Evolutionary conservation across 2,888 invertebrate species (phyloP).

Genomic region (Pristionchus entomophagus): DNA sequence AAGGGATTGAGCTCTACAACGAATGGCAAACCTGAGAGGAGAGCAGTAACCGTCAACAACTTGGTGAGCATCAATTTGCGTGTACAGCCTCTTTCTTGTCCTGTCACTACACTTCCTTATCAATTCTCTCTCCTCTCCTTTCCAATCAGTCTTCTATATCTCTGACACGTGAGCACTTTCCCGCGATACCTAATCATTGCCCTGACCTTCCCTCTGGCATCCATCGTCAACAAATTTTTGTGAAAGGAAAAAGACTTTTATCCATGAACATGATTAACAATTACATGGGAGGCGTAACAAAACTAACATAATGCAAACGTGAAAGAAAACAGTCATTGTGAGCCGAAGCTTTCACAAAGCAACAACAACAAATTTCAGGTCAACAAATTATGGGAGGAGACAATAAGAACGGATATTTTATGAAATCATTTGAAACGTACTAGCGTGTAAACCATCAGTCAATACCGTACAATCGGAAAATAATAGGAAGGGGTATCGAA

Average conservation of each 20-base stretch:
- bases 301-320: slow-evolving; percentile 40
- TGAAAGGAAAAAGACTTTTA: slow-evolving; percentile 37
- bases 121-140: not conserved
- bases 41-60: not conserved
- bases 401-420: not conserved
- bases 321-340: slow-evolving; percentile 26
- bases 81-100: slow-evolving; percentile 15
- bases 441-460: slow-evolving; percentile 1
- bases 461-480: not conserved
- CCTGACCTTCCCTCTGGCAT: not conserved
- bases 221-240: not conserved
- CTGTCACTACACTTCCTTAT: slow-evolving; percentile 29
- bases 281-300: not conserved
- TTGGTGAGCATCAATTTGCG: not conserved
- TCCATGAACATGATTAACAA: slow-evolving; percentile 27
- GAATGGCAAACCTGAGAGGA: not conserved
- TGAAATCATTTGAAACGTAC: slow-evolving; percentile 30
- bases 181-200: not conserved
- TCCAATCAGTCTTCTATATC: not conserved
- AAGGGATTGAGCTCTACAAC: not conserved
- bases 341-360: slow-evolving; percentile 30
- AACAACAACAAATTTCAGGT: slow-evolving; percentile 41
- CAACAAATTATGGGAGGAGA: not conserved
- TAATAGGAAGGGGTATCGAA: not conserved
- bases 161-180: not conserved